phyloP scores from a whole-genome alignment of 2,888 invertebrate species.

The Coenonympha arcania region DNA sequence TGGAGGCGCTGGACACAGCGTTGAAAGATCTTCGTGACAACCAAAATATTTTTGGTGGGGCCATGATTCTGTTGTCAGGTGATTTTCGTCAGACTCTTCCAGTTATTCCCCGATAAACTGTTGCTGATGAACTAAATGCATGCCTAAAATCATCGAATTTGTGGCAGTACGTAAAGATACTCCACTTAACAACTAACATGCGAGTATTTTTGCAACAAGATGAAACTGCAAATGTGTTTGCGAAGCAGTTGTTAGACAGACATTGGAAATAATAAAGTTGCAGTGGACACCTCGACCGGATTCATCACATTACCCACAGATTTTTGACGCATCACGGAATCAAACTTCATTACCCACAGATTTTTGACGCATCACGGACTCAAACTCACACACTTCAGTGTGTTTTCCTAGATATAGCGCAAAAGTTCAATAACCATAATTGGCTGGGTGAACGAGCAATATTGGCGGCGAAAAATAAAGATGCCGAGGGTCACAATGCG shows the following conservation, averaged over 20 bases:
- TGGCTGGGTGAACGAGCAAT: constrained; percentile 25
- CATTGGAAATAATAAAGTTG: constrained; percentile 25
- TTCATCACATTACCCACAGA: constrained; percentile 25
- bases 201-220: constrained; percentile 30
- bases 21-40: constrained; percentile 28
- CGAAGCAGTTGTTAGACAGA: constrained; percentile 27
- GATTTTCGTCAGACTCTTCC: constrained; percentile 26
- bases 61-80: constrained; percentile 25
- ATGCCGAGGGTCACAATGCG: too few relatives aligned
- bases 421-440: constrained; percentile 23
- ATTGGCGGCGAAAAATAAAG: constrained; percentile 25
- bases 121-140: constrained; percentile 30
- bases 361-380: constrained; percentile 26
- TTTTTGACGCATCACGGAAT: constrained; percentile 27
- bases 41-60: constrained; percentile 25
- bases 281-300: constrained; percentile 23
- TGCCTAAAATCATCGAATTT: constrained; percentile 31
- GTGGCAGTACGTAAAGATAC: constrained; percentile 28
- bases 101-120: constrained; percentile 28
- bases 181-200: constrained; percentile 24
- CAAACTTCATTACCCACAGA: constrained; percentile 25
- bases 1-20: constrained; percentile 26
- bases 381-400: constrained; percentile 27
- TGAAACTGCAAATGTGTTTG: constrained; percentile 29
- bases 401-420: constrained; percentile 22